Base-by-base conservation (phyloP, 2,888 invertebrate species). In the Disparrhopalites patrizii region DNA sequence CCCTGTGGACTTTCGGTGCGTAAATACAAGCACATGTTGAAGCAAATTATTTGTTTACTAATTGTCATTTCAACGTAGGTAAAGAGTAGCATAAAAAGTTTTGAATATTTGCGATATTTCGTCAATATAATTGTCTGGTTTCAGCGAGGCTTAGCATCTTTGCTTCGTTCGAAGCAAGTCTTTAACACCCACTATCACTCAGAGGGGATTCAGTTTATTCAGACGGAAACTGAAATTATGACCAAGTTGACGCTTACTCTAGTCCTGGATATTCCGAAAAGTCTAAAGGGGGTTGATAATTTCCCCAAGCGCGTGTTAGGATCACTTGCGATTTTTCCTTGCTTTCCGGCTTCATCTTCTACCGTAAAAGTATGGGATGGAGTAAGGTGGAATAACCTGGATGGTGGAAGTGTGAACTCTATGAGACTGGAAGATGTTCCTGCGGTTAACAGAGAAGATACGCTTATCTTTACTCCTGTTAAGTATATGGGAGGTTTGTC, bases 101-200 rank as follows among this genome's bases (percentile, higher is more conserved):
- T 20, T 47, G 5, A 47, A 13, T 13, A 7, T 47, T 47, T 47
- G 47, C 5, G 47, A 47, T 5, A 13, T 18, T n/a, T 47, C 7
- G 18, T 13, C 13, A 7, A 47, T 13, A 47, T 31, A 57, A 57
- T 33, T 23, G n/a, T 62, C 40, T 25, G 27, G 5, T 56, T 65
- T 1, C 77, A 86, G 85, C 83, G 86, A 77, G 98, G 98, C 1
- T 83, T 98, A 74, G 88, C 91, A 18, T 87, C 91, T 0, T 80
- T 98, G 58, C 83, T 98, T 3, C 94, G 94, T 79, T 91, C 97
- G 0, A 89, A 91, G 62, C 87, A 89, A 78, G 88, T 97, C 64
- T 93, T 95, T 78, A 93, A 93, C 77, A 91, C 94, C 1, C 89
- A 91, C 77, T 97, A 93, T 78, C 93, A 96, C 81, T 95, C 96